phyloP scores from a whole-genome alignment of 37 sponge, comb jelly and placozoan genomes.

The Chondrilla cf. caribensis region DNA sequence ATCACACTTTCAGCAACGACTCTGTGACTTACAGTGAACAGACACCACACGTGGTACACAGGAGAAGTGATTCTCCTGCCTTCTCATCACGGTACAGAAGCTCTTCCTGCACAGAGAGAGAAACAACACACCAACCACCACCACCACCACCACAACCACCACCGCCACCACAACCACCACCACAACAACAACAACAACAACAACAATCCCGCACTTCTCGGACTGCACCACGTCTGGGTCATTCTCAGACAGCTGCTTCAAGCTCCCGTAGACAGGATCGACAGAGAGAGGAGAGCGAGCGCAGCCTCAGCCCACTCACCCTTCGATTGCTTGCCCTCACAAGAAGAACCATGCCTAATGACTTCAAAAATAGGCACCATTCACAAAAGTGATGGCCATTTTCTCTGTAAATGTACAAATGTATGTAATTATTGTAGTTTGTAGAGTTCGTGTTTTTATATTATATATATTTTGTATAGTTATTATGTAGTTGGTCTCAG shows the following conservation, averaged over 20 bases:
- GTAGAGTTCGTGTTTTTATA: neutral
- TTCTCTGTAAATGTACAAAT: neutral
- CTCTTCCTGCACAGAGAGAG: too few species aligned
- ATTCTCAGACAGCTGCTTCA: neutral
- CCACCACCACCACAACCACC: too few species aligned
- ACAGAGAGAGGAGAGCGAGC: constrained; percentile 2
- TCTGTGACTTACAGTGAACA: neutral
- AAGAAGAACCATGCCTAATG: constrained; percentile 11
- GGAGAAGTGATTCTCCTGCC: neutral
- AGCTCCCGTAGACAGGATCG: neutral
- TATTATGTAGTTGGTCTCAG: neutral
- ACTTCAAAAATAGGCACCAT: constrained; percentile 2
- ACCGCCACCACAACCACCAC: too few species aligned
- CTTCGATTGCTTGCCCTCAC: constrained; percentile 9
- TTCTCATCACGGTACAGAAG: neutral
- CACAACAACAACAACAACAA: neutral
- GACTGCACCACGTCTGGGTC: neutral
- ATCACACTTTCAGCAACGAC: neutral
- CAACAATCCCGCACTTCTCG: neutral
- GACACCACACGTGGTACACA: neutral
- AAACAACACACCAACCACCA: too few species aligned
- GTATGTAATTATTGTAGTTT: neutral
- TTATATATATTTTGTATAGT: neutral
- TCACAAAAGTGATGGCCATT: neutral
- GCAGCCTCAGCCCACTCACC: constrained; percentile 20